Conservation (phyloP, 2,113 vertebrate species). For the Martes martes region DNA sequence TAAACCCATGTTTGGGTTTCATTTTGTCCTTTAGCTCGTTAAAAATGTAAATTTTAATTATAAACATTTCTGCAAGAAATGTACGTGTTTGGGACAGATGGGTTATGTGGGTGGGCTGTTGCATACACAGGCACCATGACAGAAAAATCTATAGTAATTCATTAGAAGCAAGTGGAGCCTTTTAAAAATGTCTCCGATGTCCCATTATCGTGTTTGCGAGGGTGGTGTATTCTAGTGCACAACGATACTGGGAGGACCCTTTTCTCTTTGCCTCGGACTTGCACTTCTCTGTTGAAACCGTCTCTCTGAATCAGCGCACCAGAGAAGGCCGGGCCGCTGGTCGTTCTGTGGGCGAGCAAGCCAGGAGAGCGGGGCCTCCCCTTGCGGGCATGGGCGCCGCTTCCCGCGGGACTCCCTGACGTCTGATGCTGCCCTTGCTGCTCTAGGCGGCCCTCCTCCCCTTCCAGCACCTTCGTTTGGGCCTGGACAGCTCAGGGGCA, state of each 20-base stretch:
- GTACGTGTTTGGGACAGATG: background rate
- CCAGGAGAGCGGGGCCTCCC: fast-evolving
- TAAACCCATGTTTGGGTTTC: background rate
- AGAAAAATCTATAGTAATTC: background rate
- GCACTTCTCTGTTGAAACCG: too few species aligned
- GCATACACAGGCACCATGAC: fast-evolving
- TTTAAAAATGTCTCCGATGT: background rate
- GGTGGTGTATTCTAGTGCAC: fast-evolving
- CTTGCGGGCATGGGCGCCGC: fast-evolving
- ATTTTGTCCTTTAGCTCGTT: background rate
- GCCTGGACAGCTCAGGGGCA: background rate
- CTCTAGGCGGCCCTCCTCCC: too few species aligned
- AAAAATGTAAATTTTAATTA: background rate
- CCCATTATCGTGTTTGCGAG: background rate
- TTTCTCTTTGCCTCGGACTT: background rate
- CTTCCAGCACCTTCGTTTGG: background rate
- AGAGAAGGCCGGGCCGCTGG: fast-evolving
- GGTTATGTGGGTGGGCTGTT: background rate
- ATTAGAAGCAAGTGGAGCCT: background rate
- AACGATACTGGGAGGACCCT: fast-evolving
- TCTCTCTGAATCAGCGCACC: background rate
- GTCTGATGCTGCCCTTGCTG: background rate
- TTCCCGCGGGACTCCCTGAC: background rate
- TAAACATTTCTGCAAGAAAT: background rate
- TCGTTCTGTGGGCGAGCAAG: background rate